Evolutionary conservation across 2,888 invertebrate genomes (phyloP), one percentile per base, ranked within the genome.

Genomic region (Lacanobia oleracea): DNA sequence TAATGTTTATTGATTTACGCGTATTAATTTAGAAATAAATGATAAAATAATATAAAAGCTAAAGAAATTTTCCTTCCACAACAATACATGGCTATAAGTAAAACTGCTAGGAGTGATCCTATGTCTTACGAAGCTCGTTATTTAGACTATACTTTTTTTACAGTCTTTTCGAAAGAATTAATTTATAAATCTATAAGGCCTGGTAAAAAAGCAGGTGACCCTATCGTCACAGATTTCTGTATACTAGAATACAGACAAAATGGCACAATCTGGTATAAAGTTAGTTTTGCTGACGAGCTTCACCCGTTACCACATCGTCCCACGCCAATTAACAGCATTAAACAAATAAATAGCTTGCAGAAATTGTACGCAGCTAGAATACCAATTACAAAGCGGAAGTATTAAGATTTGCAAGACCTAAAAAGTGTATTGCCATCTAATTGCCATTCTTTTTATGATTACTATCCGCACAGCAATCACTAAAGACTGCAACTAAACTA

Each of bases 361-460:
- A 83, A 83, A 78, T 73, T 80, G 67, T 83, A 81, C 51, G 59
- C 69, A 76, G 75, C 74, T 72, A 77, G 78, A 82, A 73, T 83
- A 79, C 83, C 77, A 68, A 82, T 85, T 75, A 67, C 77, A 75
- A 73, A 78, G 70, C 59, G 62, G 40, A 70, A 84, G 62, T 83
- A 80, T 75, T 10, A 83, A 68, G 79, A 86, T 75, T 73, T 86
- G 72, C 85, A 86, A 73, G 82, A 84, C 63, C 65, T 86, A 75
- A 86, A 84, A 83, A 64, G 64, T 72, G 83, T 86, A 70, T 61
- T 84, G 63, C 83, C 84, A 78, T 14, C 77, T 69, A 70, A 23
- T 75, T 84, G 81, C 76, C 83, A 83, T 60, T 68, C 66, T 69
- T 86, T 82, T 81, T 83, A 86, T 81, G 82, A 84, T 73, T 72